Percentiles rank a stretch among this genome's conserved stretches.
Conservation (phyloP, 1,140 invertebrate genomes). For the Drosophila gunungcola region DNA sequence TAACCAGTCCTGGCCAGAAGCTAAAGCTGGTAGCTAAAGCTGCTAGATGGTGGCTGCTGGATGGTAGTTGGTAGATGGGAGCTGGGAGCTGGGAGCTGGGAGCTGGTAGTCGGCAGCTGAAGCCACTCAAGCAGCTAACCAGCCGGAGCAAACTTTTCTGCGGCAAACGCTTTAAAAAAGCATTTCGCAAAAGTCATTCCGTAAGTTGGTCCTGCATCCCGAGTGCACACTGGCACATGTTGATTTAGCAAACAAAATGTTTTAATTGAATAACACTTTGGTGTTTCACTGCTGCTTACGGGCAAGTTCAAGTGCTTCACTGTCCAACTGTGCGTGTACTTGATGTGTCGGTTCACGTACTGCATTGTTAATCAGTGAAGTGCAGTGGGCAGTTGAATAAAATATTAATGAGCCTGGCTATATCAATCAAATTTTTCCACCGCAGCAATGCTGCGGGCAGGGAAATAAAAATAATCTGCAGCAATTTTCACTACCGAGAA, state of each 20-base stretch:
- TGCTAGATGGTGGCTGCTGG: constrained; percentile 3
- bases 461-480: constrained; percentile 25
- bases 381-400: constrained; percentile 1
- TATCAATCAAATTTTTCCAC: constrained; percentile 25
- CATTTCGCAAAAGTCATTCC: constrained; percentile 74
- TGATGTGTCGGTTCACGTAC: background rate
- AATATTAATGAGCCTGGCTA: constrained; percentile 16
- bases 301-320: constrained; percentile 22
- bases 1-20: constrained; percentile 29
- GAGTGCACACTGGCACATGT: constrained; percentile 50
- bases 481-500: constrained; percentile 22
- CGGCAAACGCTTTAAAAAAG: constrained; percentile 65
- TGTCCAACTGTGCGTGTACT: constrained; percentile 20
- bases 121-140: constrained; percentile 62
- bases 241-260: constrained; percentile 79
- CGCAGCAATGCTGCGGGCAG: background rate
- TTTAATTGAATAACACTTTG: constrained; percentile 74
- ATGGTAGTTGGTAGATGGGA: constrained; percentile 3
- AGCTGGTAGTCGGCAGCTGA: constrained; percentile 20
- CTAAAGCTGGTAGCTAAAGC: constrained; percentile 5
- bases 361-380: constrained; percentile 2
- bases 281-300: constrained; percentile 30
- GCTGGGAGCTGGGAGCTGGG: constrained; percentile 7
- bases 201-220: constrained; percentile 41
- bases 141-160: constrained; percentile 66